Percentiles rank a stretch among this genome's conserved stretches.
phyloP scores from a whole-genome alignment of 2,888 invertebrate genomes.

The Tenthredo distinguenda region DNA sequence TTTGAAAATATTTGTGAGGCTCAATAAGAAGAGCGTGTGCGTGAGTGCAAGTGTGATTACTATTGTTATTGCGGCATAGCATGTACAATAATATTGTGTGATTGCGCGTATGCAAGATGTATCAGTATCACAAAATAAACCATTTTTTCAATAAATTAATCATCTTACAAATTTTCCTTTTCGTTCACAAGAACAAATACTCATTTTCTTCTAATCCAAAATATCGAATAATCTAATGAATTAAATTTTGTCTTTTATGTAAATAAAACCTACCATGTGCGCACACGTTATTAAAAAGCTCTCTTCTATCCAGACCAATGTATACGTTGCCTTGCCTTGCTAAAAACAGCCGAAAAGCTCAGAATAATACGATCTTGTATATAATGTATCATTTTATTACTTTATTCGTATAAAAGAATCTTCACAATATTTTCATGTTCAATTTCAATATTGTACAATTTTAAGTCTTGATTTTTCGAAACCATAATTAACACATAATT shows the following conservation, averaged over 20 bases:
- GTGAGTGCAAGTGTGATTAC: slow-evolving; percentile 47
- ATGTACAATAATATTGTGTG: slow-evolving; percentile 70
- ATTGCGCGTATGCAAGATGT: slow-evolving; percentile 67
- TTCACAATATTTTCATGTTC: not conserved
- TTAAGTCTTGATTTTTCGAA: not conserved
- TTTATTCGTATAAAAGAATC: not conserved
- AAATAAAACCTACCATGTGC: not conserved
- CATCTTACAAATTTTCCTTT: slow-evolving; percentile 7
- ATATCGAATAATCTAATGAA: slow-evolving; percentile 8
- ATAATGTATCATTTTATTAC: not conserved
- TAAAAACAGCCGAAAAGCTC: not conserved
- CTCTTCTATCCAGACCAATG: not conserved
- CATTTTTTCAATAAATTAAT: slow-evolving; percentile 71
- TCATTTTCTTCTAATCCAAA: not conserved
- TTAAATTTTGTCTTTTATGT: not conserved
- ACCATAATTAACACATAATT: not conserved
- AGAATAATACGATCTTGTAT: not conserved
- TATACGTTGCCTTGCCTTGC: not conserved
- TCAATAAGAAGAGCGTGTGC: slow-evolving; percentile 45
- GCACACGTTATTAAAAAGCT: not conserved
- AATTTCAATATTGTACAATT: not conserved
- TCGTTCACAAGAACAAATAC: not conserved
- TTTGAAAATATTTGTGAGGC: slow-evolving; percentile 52
- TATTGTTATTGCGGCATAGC: slow-evolving; percentile 69
- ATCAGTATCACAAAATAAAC: slow-evolving; percentile 72